These are phyloP conservation scores for Morpho deidamia DNA, from an alignment of 2,888 invertebrate species.

Conservation along the genomic window DNA sequence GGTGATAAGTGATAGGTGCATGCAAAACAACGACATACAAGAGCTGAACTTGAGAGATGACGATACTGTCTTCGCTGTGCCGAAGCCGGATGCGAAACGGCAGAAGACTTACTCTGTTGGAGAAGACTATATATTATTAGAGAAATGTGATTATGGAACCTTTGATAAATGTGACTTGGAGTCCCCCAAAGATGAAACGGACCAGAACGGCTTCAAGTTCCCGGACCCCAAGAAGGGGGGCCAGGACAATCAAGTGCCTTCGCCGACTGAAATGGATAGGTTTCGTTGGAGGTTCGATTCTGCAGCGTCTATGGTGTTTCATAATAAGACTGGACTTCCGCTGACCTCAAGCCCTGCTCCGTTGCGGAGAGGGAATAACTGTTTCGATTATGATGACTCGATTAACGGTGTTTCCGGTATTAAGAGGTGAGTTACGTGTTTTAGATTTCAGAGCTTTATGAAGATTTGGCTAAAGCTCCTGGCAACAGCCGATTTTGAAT, in stretches of 20 bases:
- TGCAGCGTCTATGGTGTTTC: constrained; percentile 91
- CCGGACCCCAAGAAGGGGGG: constrained; percentile 39
- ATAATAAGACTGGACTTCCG: constrained; percentile 88
- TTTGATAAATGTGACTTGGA: constrained; percentile 49
- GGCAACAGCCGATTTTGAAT: too few relatives aligned
- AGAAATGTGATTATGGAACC: constrained; percentile 68
- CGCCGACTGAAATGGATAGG: constrained; percentile 83
- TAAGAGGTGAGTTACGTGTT: constrained; percentile 80
- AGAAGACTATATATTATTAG: constrained; percentile 58
- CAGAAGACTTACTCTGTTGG: constrained; percentile 60
- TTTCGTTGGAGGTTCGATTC: constrained; percentile 87
- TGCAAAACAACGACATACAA: constrained; percentile 49
- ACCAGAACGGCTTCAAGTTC: constrained; percentile 41
- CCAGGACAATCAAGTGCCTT: constrained; percentile 77
- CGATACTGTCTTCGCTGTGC: constrained; percentile 56
- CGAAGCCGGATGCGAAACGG: constrained; percentile 46
- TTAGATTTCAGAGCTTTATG: too few relatives aligned
- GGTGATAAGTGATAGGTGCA: constrained; percentile 52
- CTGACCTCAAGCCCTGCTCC: constrained; percentile 93
- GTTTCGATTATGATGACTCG: constrained; percentile 91
- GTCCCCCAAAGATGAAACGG: constrained; percentile 42
- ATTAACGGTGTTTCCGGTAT: constrained; percentile 88
- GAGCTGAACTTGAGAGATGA: constrained; percentile 57
- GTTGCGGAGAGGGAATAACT: constrained; percentile 84
- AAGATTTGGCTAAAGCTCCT: too few relatives aligned